These are phyloP conservation scores for Argyresthia albistria DNA, from an alignment of 2,888 invertebrate species.

Conservation along the genomic window DNA sequence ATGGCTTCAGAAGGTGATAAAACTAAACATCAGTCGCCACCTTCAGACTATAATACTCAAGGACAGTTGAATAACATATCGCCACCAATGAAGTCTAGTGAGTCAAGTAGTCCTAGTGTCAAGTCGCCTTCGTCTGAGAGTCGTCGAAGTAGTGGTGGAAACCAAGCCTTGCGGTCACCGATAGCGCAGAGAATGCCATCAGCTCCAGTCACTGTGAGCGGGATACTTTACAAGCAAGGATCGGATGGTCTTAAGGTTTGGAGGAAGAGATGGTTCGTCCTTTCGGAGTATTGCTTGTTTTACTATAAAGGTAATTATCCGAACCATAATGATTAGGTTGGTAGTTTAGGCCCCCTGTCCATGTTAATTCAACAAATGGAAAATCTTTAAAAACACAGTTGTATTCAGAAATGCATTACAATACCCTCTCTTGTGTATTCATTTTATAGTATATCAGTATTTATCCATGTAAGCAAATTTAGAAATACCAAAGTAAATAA, in stretches of 20 bases:
- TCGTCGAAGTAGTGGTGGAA: conserved; percentile 62
- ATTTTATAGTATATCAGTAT: no score
- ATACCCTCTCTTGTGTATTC: neutral
- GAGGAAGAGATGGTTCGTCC: conserved; percentile 95
- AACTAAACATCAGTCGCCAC: conserved; percentile 42
- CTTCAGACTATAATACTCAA: conserved; percentile 42
- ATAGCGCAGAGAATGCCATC: conserved; percentile 87
- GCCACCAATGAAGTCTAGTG: conserved; percentile 64
- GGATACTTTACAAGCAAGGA: conserved; percentile 94
- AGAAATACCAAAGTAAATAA: no score
- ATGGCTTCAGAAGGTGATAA: conserved; percentile 41
- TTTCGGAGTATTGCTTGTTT: conserved; percentile 94
- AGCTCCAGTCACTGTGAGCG: conserved; percentile 88
- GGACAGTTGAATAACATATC: conserved; percentile 42
- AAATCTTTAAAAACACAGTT: neutral
- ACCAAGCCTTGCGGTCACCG: conserved; percentile 82
- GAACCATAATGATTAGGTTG: neutral
- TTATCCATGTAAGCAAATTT: no score
- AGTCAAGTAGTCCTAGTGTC: conserved; percentile 56
- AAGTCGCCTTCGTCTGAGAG: conserved; percentile 67
- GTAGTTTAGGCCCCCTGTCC: no score
- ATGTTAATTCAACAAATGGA: no score
- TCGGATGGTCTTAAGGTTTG: conserved; percentile 94
- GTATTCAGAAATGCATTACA: neutral
- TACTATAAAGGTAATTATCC: conserved; percentile 89